Evolutionary conservation across 1,140 invertebrate genomes (phyloP).

Genomic region (Microplitis mediator): DNA sequence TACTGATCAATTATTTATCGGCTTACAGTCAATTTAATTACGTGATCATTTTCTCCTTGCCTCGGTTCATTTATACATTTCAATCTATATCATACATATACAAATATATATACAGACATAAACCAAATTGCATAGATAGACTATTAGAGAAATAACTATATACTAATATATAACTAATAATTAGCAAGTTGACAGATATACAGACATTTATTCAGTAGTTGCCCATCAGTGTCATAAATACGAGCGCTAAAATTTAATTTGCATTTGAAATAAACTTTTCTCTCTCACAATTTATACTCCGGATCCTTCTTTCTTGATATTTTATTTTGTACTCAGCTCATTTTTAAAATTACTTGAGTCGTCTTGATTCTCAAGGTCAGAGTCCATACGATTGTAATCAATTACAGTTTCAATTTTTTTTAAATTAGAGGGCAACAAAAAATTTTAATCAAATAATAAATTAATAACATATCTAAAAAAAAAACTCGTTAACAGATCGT

Average conservation of each 20-base stretch:
- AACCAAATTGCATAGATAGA: neutral
- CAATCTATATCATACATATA: too few relatives aligned
- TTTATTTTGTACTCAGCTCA: neutral
- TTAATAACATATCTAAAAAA: too few relatives aligned
- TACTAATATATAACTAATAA: neutral
- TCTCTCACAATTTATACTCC: neutral
- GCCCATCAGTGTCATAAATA: conserved; percentile 8
- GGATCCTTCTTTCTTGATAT: neutral
- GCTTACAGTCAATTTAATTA: neutral
- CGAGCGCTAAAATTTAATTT: neutral
- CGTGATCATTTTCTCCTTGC: neutral
- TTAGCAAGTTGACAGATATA: neutral
- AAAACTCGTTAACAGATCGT: too few relatives aligned
- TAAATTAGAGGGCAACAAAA: too few relatives aligned
- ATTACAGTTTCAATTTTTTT: too few relatives aligned
- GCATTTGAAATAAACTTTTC: neutral
- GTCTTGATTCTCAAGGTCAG: neutral
- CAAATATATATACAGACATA: too few relatives aligned
- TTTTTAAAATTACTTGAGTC: neutral
- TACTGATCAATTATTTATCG: neutral
- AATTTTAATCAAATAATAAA: too few relatives aligned
- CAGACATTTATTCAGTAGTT: neutral
- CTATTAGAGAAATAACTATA: neutral
- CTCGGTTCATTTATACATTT: too few relatives aligned
- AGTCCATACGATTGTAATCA: neutral